phyloP scores from a whole-genome alignment of 2,888 invertebrate genomes.

The Pocota personata region DNA sequence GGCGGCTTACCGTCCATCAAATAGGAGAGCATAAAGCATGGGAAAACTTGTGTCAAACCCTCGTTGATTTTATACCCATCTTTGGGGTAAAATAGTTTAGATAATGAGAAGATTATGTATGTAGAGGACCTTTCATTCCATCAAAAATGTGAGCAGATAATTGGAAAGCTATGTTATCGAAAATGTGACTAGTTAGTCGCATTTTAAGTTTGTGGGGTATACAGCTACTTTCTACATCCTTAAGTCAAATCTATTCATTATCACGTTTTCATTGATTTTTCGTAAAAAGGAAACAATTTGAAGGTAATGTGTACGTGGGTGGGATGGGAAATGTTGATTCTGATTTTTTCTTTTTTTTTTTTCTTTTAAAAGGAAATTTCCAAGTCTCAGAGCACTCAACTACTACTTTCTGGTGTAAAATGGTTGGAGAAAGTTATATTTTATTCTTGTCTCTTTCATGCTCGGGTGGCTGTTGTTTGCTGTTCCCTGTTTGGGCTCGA shows the following conservation, averaged over 20 bases:
- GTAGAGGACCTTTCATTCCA: not conserved
- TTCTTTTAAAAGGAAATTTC: no score
- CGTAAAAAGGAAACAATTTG: not conserved
- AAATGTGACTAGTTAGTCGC: not conserved
- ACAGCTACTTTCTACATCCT: not conserved
- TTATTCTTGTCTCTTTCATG: no score
- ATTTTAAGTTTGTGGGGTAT: not conserved
- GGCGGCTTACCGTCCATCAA: not conserved
- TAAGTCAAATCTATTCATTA: not conserved
- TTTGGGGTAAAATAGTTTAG: constrained; percentile 8
- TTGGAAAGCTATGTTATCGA: constrained; percentile 10
- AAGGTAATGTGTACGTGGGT: not conserved
- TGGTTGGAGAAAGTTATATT: no score
- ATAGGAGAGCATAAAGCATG: not conserved
- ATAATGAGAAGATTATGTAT: constrained; percentile 4
- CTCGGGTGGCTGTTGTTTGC: no score
- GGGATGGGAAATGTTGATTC: not conserved
- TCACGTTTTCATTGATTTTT: not conserved
- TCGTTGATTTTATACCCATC: constrained; percentile 17
- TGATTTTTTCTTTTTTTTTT: no score
- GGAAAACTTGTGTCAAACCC: constrained; percentile 14
- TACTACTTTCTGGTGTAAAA: no score
- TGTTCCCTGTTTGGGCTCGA: no score
- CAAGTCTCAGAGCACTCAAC: no score
- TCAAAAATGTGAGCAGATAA: not conserved